Evolutionary conservation across 2,113 vertebrate species (phyloP).

Genomic region (Columbina picui): DNA sequence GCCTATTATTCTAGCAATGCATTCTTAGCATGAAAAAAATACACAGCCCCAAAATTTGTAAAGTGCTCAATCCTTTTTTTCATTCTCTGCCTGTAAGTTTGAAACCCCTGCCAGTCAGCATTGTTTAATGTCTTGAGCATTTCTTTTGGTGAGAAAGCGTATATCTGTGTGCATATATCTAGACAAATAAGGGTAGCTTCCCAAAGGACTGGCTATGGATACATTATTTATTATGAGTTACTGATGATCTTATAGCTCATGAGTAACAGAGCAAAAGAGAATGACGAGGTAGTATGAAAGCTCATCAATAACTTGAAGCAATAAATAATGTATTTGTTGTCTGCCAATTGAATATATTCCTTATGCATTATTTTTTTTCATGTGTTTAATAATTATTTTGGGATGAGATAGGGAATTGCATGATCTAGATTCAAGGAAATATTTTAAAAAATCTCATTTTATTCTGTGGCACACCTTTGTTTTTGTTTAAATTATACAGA

Average conservation of each 20-base stretch:
- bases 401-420: neutral
- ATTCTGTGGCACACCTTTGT: neutral
- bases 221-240: slow-evolving; percentile 66
- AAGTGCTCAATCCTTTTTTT: neutral
- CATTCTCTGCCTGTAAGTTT: neutral
- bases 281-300: slow-evolving; percentile 36
- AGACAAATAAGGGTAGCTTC: neutral
- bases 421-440: neutral
- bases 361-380: neutral
- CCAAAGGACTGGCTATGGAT: slow-evolving; percentile 1
- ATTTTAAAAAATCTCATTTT: neutral
- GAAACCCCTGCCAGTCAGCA: neutral
- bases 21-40: neutral
- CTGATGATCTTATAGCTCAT: slow-evolving; percentile 56
- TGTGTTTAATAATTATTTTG: slow-evolving; percentile 24
- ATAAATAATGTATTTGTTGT: slow-evolving; percentile 64
- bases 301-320: slow-evolving; percentile 65
- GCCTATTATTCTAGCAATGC: neutral
- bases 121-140: neutral
- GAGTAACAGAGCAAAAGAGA: slow-evolving; percentile 61
- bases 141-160: neutral
- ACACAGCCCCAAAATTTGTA: neutral
- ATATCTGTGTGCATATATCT: neutral
- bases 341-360: slow-evolving; percentile 18
- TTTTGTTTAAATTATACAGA: slow-evolving; percentile 41